Base-by-base conservation (phyloP, 1,140 invertebrate species). In the Drosophila trapezifrons region DNA sequence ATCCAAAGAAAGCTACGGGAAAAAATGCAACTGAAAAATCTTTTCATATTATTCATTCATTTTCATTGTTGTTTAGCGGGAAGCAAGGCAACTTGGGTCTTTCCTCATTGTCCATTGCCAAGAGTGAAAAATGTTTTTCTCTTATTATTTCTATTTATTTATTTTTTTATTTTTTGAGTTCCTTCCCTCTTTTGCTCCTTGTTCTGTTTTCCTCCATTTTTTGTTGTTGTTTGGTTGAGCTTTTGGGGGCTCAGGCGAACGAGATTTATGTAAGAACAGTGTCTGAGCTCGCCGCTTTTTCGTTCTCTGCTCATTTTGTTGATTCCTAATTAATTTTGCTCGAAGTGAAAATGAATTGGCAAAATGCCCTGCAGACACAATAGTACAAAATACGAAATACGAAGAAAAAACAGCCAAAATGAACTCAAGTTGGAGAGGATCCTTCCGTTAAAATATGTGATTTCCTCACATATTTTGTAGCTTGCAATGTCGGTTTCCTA, bases 261-360 rank as follows among this genome's bases (percentile, higher is more conserved):
- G 62, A 67, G 79, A 83, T 83, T 83, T 83, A 83, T 83, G 70
- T 83, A 76, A 62, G 63, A 54, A 57, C 27, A 38, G 45, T 65
- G 66, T 59, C 54, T 72, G 62, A 56, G 59, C 59, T 47, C 43
- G n/a, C 22, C 13, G 54, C 47, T 27, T 65, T 71, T 58, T 43
- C 56, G 55, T 65, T 69, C 60, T 51, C 46, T 78, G 80, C 70
- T 82, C 80, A 83, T 83, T 83, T 83, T 83, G 80, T 83, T 83
- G 80, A 83, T 83, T 83, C 78, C 80, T 83, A 83, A 83, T 83
- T 83, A 83, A 83, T 83, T 83, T 78, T 78, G 71, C 75, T 76
- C 65, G 80, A 83, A 83, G 70, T 78, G 80, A 83, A 83, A 83
- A 83, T 83, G 80, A 83, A 83, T 83, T 83, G 80, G 80, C 80